Percentiles rank a stretch among this genome's conserved stretches.
phyloP scores from a whole-genome alignment of 2,113 vertebrate species.

The Chionis minor region DNA sequence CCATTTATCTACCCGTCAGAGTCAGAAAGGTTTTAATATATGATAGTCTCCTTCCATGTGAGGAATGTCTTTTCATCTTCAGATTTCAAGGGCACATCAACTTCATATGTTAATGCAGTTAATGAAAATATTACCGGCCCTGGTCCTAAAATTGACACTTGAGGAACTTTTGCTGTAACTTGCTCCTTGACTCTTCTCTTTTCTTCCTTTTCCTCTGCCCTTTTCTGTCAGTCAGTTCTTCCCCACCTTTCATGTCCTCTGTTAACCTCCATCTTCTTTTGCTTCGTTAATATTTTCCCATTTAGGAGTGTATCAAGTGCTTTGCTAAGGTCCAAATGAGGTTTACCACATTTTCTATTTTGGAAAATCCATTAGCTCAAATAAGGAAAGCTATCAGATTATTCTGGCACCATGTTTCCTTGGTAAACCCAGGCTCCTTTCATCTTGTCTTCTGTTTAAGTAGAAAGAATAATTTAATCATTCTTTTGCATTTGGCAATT shows the following conservation, averaged over 20 bases:
- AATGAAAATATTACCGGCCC: background rate
- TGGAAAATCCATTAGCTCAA: conserved; percentile 12
- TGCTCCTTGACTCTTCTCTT: background rate
- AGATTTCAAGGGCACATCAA: background rate
- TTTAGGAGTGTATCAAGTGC: background rate
- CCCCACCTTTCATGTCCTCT: background rate
- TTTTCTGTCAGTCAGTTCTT: background rate
- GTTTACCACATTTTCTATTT: background rate
- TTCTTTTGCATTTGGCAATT: background rate
- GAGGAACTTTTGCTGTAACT: background rate
- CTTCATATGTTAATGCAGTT: background rate
- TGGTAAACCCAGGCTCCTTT: background rate
- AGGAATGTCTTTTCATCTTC: background rate
- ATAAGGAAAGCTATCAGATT: background rate
- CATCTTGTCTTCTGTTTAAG: background rate
- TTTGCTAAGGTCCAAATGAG: background rate
- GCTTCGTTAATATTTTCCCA: background rate
- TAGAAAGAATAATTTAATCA: background rate
- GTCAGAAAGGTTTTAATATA: background rate
- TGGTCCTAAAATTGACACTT: background rate
- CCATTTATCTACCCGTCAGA: background rate
- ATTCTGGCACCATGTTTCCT: background rate
- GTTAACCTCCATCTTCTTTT: background rate
- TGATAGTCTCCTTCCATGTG: background rate
- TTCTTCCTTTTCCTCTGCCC: background rate